These are phyloP conservation scores for Mycalesis mineus DNA, from an alignment of 2,888 invertebrate genomes.

Conservation along the genomic window DNA sequence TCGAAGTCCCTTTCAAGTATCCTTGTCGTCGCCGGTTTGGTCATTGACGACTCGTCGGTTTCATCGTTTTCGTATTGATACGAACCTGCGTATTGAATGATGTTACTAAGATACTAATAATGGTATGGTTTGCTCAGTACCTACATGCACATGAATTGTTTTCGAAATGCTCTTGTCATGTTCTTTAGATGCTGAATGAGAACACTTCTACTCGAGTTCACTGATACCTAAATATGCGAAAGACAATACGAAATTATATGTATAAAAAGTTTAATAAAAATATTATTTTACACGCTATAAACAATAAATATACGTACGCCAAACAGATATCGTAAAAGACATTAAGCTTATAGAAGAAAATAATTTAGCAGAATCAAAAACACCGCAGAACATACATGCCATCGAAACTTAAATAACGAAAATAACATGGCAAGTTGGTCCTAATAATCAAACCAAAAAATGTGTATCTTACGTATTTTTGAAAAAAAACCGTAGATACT, in stretches of 20 bases:
- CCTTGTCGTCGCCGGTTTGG: conserved; percentile 63
- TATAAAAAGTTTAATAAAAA: neutral
- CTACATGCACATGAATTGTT: conserved; percentile 8
- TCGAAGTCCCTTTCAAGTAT: conserved; percentile 79
- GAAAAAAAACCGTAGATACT: neutral
- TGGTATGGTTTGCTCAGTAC: neutral
- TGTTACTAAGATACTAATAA: neutral
- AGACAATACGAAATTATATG: neutral
- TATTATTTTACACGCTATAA: neutral
- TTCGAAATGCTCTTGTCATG: neutral
- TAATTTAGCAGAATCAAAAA: neutral
- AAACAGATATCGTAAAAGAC: neutral
- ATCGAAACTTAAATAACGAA: neutral
- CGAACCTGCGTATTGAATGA: conserved; percentile 39
- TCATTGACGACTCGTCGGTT: conserved; percentile 57
- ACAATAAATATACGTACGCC: neutral
- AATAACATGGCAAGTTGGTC: neutral
- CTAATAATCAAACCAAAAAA: neutral
- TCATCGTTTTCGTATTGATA: conserved; percentile 75
- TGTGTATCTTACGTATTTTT: neutral
- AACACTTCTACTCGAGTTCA: neutral
- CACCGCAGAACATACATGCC: neutral
- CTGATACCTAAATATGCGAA: neutral
- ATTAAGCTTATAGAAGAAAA: neutral
- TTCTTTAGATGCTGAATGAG: neutral